Evolutionary conservation across 2,113 vertebrate genomes (phyloP), one percentile per base, ranked within the genome.

Genomic region (Psittacara wagleri): DNA sequence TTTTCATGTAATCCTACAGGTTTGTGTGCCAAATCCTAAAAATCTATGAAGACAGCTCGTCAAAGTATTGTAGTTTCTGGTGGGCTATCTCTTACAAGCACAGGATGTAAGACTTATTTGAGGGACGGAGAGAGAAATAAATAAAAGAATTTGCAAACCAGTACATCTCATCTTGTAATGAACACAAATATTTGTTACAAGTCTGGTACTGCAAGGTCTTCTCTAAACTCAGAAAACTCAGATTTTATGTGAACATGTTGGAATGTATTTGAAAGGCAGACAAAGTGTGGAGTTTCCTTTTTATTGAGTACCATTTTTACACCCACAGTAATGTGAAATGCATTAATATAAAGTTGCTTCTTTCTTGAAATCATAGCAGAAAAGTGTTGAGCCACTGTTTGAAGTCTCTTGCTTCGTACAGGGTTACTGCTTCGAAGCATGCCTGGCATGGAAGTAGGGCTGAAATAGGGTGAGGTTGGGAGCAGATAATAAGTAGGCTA

Each of bases 371-470:
- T 59, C 61, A 17, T 57, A 33, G 27, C 13, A 48, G 27, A 15
- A 46, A 68, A 83, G 51, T 29, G 7, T n/a, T 86, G 35, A 80
- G 37, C 41, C 11, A 27, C 28, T 54, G 23, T 43, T 74, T 62
- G 41, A 93, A 64, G 35, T 86, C 43, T 48, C 31, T 86, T 82
- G 10, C n/a, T 66, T 78, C 68, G 52, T 49, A 39, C 13, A 37
- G 37, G 7, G 6, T 39, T 85, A 27, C 27, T 54, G 37, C 89
- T 87, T 25, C 41, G n/a, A 80, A 92, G 25, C 24, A 14, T 20
- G 23, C 9, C 33, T 63, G 76, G 8, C 46, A 67, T 4, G 2
- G 64, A 70, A 81, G 43, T 0, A 0, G 33, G 35, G 11, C 37
- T 83, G 35, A n/a, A 41, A 12, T 11, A 41, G 22, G 28, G 10